Conservation (phyloP, 1,140 invertebrate genomes). For the Calephelis nemesis region DNA sequence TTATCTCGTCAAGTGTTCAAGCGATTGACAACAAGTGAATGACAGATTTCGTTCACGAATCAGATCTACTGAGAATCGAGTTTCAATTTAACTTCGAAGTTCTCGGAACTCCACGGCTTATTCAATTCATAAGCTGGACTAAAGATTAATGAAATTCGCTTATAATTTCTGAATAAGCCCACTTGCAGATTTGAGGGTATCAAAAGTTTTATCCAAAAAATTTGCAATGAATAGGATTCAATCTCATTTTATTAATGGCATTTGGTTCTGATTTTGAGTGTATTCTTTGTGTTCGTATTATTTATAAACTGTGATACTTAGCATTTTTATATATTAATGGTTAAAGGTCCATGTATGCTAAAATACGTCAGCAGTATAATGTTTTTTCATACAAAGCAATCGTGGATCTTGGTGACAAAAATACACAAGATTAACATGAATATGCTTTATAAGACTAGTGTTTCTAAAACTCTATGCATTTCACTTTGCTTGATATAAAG, state of each 20-base stretch:
- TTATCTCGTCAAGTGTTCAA: slow-evolving; percentile 18
- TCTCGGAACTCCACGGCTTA: slow-evolving; percentile 20
- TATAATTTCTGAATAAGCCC: slow-evolving; percentile 18
- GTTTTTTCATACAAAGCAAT: too few species aligned
- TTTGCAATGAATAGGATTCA: neutral
- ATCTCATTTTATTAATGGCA: neutral
- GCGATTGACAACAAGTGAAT: slow-evolving; percentile 18
- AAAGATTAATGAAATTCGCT: slow-evolving; percentile 21
- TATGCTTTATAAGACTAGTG: too few species aligned
- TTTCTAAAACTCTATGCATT: too few species aligned
- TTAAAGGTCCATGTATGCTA: too few species aligned
- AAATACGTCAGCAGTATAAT: too few species aligned
- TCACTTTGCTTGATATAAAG: too few species aligned
- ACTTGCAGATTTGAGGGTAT: slow-evolving; percentile 5
- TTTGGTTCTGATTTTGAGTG: neutral
- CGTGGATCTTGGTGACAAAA: too few species aligned
- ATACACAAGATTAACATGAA: too few species aligned
- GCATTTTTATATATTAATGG: too few species aligned
- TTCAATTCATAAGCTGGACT: slow-evolving; percentile 21
- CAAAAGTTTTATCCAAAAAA: slow-evolving; percentile 3
- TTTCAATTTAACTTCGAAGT: slow-evolving; percentile 36
- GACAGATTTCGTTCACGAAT: slow-evolving; percentile 27
- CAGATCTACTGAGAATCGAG: slow-evolving; percentile 29
- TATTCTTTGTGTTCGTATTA: neutral
- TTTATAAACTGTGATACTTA: neutral